These are phyloP conservation scores for Orthosia cruda DNA, from an alignment of 2,888 invertebrate species.

Conservation along the genomic window DNA sequence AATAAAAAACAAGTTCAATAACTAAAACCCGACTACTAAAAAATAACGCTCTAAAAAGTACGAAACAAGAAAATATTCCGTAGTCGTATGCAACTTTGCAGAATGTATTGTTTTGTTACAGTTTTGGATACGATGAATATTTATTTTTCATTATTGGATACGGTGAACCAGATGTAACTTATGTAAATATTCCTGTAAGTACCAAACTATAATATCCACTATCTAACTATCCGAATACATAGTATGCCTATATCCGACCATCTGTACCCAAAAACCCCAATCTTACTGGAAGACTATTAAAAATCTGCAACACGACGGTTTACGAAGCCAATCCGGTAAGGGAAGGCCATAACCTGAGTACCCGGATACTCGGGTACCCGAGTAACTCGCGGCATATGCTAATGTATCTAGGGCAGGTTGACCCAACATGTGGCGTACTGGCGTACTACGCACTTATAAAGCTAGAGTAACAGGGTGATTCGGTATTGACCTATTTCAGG, in stretches of 20 bases:
- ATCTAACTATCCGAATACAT: not conserved
- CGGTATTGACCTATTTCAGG: slow-evolving; percentile 38
- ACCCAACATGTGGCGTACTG: slow-evolving; percentile 49
- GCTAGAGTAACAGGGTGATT: slow-evolving; percentile 17
- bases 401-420: slow-evolving; percentile 53
- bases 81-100: too few relatives aligned
- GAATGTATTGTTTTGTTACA: not conserved
- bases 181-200: slow-evolving; percentile 1
- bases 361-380: slow-evolving; percentile 26
- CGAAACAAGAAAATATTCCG: too few relatives aligned
- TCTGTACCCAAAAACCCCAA: slow-evolving; percentile 39
- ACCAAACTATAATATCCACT: not conserved
- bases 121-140: not conserved
- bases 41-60: too few relatives aligned
- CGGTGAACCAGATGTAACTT: not conserved
- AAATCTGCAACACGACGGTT: slow-evolving; percentile 49
- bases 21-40: too few relatives aligned
- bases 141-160: not conserved
- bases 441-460: slow-evolving; percentile 37
- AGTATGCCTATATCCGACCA: slow-evolving; percentile 18
- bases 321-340: slow-evolving; percentile 52
- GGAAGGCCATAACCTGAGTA: slow-evolving; percentile 50
- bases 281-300: slow-evolving; percentile 48
- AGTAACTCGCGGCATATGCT: slow-evolving; percentile 50
- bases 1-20: too few relatives aligned